phyloP scores from a whole-genome alignment of 2,113 vertebrate genomes.

The Oostethus manadensis region DNA sequence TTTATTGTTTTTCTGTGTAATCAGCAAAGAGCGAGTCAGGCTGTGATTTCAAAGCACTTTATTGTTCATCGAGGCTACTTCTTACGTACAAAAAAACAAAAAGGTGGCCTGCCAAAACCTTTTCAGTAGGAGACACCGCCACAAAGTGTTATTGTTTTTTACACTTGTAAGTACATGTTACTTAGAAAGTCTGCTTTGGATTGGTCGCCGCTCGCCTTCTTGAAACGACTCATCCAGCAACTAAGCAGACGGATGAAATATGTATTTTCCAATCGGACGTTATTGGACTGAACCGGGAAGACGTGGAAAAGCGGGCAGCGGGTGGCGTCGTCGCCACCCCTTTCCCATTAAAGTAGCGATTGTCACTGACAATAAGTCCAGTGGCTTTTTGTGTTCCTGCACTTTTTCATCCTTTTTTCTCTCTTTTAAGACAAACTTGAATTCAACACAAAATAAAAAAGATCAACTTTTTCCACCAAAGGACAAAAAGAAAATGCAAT shows the following conservation, averaged over 20 bases:
- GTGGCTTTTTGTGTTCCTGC: slow-evolving; percentile 96
- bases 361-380: slow-evolving; percentile 80
- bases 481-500: slow-evolving; percentile 76
- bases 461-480: slow-evolving; percentile 95
- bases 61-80: slow-evolving; percentile 99
- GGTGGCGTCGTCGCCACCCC: not conserved
- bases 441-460: slow-evolving; percentile 80
- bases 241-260: slow-evolving; percentile 7
- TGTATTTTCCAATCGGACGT: not conserved
- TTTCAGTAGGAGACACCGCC: slow-evolving; percentile 90
- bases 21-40: slow-evolving; percentile 12
- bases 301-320: not conserved
- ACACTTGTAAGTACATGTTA: slow-evolving; percentile 73
- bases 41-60: slow-evolving; percentile 99
- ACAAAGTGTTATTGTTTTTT: slow-evolving; percentile 83
- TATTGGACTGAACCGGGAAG: not conserved
- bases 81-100: slow-evolving; percentile 99
- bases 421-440: slow-evolving; percentile 71
- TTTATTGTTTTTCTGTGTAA: not conserved
- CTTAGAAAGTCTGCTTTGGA: slow-evolving; percentile 44
- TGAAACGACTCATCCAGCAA: not conserved
- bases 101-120: slow-evolving; percentile 99
- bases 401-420: slow-evolving; percentile 72
- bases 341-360: slow-evolving; percentile 48
- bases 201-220: not conserved